A percentile compares a stretch with the other conserved stretches of the same genome.
These are phyloP conservation scores for Teleiodes luculella DNA, from an alignment of 2,888 invertebrate species.

Conservation along the genomic window DNA sequence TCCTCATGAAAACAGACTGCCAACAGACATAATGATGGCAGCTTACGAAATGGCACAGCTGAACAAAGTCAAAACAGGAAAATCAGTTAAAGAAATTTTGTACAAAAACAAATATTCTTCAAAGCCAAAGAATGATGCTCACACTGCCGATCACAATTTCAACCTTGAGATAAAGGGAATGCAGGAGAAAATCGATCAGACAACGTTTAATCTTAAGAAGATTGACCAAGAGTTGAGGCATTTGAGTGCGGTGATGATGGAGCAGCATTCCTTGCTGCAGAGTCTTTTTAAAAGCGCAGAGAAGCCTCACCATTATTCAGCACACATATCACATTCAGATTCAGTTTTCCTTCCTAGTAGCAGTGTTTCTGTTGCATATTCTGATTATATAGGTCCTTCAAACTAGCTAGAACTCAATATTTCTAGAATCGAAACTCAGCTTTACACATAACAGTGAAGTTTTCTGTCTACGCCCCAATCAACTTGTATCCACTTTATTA, in stretches of 20 bases:
- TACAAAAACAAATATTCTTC: slow-evolving; percentile 80
- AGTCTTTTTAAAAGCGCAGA: slow-evolving; percentile 53
- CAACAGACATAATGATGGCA: slow-evolving; percentile 86
- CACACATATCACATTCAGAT: slow-evolving; percentile 46
- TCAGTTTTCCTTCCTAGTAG: slow-evolving; percentile 53
- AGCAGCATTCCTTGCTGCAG: slow-evolving; percentile 62
- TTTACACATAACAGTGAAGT: too few relatives aligned
- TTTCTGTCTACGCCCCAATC: too few relatives aligned
- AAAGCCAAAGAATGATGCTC: slow-evolving; percentile 79
- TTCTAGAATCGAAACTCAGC: too few relatives aligned
- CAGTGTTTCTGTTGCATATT: slow-evolving; percentile 32
- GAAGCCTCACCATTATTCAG: slow-evolving; percentile 34
- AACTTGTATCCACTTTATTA: too few relatives aligned
- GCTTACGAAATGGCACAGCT: slow-evolving; percentile 89
- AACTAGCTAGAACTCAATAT: too few relatives aligned
- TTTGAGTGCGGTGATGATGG: slow-evolving; percentile 73
- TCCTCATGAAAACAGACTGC: slow-evolving; percentile 88
- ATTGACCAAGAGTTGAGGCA: slow-evolving; percentile 84
- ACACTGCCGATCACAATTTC: slow-evolving; percentile 63
- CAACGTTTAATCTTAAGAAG: slow-evolving; percentile 83
- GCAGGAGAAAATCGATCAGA: slow-evolving; percentile 84
- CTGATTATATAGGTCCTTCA: slow-evolving; percentile 19
- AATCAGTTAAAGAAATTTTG: slow-evolving; percentile 80
- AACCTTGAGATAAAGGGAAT: slow-evolving; percentile 80
- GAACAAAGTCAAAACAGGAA: slow-evolving; percentile 82